Evolutionary conservation across 2,113 vertebrate species (phyloP).

Genomic region (Benitochromis conjunctus): DNA sequence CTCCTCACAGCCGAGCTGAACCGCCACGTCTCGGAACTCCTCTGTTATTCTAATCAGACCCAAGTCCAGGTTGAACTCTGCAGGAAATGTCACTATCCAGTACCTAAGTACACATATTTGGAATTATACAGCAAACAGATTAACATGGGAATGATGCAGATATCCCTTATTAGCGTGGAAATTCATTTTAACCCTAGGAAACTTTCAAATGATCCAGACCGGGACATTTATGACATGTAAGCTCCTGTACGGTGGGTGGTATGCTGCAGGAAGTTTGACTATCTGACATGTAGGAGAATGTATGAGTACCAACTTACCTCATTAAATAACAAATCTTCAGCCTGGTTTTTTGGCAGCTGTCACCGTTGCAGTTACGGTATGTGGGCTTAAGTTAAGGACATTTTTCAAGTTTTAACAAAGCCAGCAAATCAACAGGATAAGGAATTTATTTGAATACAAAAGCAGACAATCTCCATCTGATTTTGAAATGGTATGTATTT

Average conservation of each 20-base stretch:
- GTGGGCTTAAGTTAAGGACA: constrained; percentile 81
- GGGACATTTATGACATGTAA: background rate
- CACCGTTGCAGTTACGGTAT: constrained; percentile 82
- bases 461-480: background rate
- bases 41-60: constrained; percentile 89
- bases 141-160: background rate
- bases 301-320: constrained; percentile 76
- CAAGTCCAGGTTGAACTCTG: constrained; percentile 95
- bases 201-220: background rate
- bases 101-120: constrained; percentile 75
- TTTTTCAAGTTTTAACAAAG: background rate
- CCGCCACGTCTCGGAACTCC: constrained; percentile 87
- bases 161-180: background rate
- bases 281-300: background rate
- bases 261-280: background rate
- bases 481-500: background rate
- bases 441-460: background rate
- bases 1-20: constrained; percentile 83
- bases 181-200: background rate
- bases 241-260: background rate
- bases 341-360: constrained; percentile 77
- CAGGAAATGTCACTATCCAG: constrained; percentile 96
- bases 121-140: background rate
- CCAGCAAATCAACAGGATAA: background rate
- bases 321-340: constrained; percentile 95